phyloP scores from a whole-genome alignment of 1,140 invertebrate genomes.

The Calycopis cecrops region DNA sequence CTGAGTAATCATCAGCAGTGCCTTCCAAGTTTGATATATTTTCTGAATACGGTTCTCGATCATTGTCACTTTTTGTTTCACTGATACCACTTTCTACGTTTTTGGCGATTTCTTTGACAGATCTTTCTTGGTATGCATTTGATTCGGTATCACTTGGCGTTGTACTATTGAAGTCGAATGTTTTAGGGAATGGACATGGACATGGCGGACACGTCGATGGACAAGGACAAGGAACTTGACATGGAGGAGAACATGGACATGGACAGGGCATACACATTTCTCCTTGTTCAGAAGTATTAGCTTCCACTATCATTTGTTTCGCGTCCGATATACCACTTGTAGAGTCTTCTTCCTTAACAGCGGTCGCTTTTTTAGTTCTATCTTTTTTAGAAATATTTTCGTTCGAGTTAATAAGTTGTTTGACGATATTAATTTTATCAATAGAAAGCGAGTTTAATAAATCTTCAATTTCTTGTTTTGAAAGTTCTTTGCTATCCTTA shows the following conservation, averaged over 20 bases:
- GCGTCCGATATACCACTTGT: slow-evolving; percentile 29
- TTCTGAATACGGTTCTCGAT: slow-evolving; percentile 25
- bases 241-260: too few species aligned
- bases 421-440: slow-evolving; percentile 54
- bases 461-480: slow-evolving; percentile 52
- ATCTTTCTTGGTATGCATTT: too few species aligned
- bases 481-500: slow-evolving; percentile 57
- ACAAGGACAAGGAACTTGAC: too few species aligned
- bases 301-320: too few species aligned
- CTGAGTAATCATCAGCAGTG: slow-evolving; percentile 29
- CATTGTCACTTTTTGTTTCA: slow-evolving; percentile 31
- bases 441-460: slow-evolving; percentile 51
- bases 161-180: too few species aligned
- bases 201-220: too few species aligned
- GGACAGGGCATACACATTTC: too few species aligned
- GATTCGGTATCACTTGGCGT: too few species aligned
- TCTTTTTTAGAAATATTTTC: slow-evolving; percentile 51
- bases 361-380: slow-evolving; percentile 63
- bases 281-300: slow-evolving; percentile 18
- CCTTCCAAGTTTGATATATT: slow-evolving; percentile 17
- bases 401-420: slow-evolving; percentile 50
- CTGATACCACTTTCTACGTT: slow-evolving; percentile 24
- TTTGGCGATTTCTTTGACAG: too few species aligned
- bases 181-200: too few species aligned
- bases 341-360: slow-evolving; percentile 48